A percentile compares a stretch with the other conserved stretches of the same genome.
Evolutionary conservation across 2,888 invertebrate genomes (phyloP).

Genomic region (Tiphia femorata): DNA sequence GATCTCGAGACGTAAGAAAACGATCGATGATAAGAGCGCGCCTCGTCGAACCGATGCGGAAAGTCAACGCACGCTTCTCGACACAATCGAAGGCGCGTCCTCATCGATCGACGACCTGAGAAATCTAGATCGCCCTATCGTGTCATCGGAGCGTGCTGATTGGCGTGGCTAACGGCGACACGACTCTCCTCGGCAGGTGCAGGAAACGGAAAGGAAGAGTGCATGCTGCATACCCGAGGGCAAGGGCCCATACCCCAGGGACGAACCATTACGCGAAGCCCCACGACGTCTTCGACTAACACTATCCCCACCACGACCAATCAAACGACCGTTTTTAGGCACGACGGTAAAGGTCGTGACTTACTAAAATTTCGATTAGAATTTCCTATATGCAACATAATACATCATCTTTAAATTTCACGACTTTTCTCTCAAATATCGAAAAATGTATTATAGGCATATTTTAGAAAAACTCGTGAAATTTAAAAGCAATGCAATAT

Average conservation of each 20-base stretch:
- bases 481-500: too few relatives aligned
- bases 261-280: not conserved
- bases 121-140: not conserved
- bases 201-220: not conserved
- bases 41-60: slow-evolving; percentile 5
- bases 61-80: not conserved
- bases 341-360: too few relatives aligned
- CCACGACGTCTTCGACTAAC: not conserved
- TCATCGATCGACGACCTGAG: slow-evolving; percentile 1
- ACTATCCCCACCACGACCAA: too few relatives aligned
- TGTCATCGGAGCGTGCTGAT: not conserved
- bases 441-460: too few relatives aligned
- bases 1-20: slow-evolving; percentile 5
- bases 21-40: not conserved
- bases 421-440: too few relatives aligned
- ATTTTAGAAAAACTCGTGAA: too few relatives aligned
- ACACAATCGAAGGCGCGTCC: not conserved
- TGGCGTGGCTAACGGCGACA: slow-evolving; percentile 3
- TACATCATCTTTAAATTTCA: too few relatives aligned
- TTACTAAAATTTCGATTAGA: too few relatives aligned
- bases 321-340: too few relatives aligned
- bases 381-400: too few relatives aligned
- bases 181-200: not conserved
- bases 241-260: not conserved
- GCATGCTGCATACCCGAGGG: not conserved